Evolutionary conservation across 2,113 vertebrate genomes (phyloP).

Genomic region (Sclerurus mexicanus): DNA sequence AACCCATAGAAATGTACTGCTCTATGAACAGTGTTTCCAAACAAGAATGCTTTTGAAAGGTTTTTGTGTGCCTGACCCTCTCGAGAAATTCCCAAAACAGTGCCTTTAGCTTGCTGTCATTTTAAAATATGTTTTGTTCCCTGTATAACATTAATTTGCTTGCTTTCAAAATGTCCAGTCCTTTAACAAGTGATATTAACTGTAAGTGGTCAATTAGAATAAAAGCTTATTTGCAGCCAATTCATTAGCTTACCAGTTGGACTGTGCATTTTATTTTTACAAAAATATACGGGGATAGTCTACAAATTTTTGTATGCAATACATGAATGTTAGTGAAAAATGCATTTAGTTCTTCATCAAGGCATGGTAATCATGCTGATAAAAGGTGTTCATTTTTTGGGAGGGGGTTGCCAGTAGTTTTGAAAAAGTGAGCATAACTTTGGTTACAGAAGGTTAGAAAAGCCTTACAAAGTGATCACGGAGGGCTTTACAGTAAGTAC

Average conservation of each 20-base stretch:
- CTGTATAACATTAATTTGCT: neutral
- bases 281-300: neutral
- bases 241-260: neutral
- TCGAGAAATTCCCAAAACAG: neutral
- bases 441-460: neutral
- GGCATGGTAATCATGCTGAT: neutral
- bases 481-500: neutral
- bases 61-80: neutral
- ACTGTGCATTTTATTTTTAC: neutral
- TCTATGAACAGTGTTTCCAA: neutral
- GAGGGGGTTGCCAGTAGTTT: neutral
- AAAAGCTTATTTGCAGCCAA: neutral
- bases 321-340: neutral
- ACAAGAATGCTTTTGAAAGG: neutral
- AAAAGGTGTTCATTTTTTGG: neutral
- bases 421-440: neutral
- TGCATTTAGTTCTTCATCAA: neutral
- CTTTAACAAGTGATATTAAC: neutral
- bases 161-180: neutral
- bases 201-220: neutral
- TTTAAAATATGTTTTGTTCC: neutral
- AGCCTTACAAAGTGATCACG: neutral
- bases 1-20: neutral
- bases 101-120: neutral
- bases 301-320: neutral